Conservation (phyloP, 1,140 invertebrate species). For the Ericerus pela region DNA sequence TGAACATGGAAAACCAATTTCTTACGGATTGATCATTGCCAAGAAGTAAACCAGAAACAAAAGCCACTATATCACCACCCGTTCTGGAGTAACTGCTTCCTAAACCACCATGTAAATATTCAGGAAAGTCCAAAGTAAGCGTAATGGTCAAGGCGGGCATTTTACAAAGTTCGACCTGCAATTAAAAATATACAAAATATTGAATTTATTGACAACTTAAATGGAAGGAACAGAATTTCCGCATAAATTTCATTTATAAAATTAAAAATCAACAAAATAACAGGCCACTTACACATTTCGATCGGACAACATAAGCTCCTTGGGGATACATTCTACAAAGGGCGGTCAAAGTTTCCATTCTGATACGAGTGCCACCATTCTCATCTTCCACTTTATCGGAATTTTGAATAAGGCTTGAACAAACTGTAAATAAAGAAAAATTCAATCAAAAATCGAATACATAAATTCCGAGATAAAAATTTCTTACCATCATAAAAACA, state of each 20-base stretch:
- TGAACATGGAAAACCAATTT: constrained; percentile 83
- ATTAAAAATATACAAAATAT: not conserved
- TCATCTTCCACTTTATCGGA: constrained; percentile 81
- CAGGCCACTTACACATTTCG: constrained; percentile 52
- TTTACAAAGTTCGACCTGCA: constrained; percentile 59
- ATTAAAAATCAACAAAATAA: not conserved
- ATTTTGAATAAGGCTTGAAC: constrained; percentile 64
- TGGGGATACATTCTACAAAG: constrained; percentile 82
- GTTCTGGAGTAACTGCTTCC: constrained; percentile 4
- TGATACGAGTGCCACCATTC: constrained; percentile 45
- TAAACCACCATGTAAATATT: constrained; percentile 11
- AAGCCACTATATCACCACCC: constrained; percentile 50
- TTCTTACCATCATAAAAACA: constrained; percentile 67
- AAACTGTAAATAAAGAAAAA: constrained; percentile 42
- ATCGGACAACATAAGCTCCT: constrained; percentile 62
- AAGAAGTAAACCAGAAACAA: constrained; percentile 76
- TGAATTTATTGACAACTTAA: not conserved
- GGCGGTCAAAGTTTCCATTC: constrained; percentile 55
- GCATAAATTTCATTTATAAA: too few species aligned
- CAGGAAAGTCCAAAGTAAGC: constrained; percentile 43
- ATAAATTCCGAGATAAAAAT: not conserved
- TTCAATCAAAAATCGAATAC: not conserved
- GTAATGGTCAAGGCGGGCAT: constrained; percentile 75
- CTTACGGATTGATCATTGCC: constrained; percentile 78
- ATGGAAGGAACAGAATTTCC: not conserved